Evolutionary conservation across 2,888 invertebrate species (phyloP).

Genomic region (Epicampocera succincta): DNA sequence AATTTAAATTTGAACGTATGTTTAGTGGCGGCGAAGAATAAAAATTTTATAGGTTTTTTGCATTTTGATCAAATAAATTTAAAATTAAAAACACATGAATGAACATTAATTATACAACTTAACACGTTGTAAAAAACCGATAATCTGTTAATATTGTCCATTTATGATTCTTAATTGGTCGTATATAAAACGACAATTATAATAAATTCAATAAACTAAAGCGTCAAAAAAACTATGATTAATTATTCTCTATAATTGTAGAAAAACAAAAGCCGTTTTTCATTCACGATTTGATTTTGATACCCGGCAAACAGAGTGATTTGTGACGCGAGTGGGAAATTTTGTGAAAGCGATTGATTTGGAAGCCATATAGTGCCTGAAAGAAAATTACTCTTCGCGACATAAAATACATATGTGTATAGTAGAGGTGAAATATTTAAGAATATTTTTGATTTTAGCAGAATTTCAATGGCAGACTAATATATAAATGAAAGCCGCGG

Average conservation of each 20-base stretch:
- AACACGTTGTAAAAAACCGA: slow-evolving; percentile 61
- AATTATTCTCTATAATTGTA: slow-evolving; percentile 31
- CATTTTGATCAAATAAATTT: slow-evolving; percentile 40
- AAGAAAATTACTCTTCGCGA: too few species aligned
- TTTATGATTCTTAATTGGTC: slow-evolving; percentile 69
- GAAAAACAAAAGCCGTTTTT: not conserved
- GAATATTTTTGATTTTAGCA: too few species aligned
- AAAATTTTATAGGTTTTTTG: slow-evolving; percentile 20
- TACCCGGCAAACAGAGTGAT: too few species aligned
- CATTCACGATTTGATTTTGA: too few species aligned
- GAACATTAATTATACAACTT: slow-evolving; percentile 66
- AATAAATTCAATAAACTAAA: slow-evolving; percentile 54
- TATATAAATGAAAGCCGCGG: too few species aligned
- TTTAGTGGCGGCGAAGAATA: not conserved
- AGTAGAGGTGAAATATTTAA: too few species aligned
- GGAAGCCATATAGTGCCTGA: too few species aligned
- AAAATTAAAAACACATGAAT: slow-evolving; percentile 51
- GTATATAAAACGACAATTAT: slow-evolving; percentile 66
- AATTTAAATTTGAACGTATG: not conserved
- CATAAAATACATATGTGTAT: too few species aligned
- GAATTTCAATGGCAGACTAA: too few species aligned
- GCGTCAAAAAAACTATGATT: slow-evolving; percentile 25
- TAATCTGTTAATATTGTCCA: slow-evolving; percentile 70
- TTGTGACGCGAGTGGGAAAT: too few species aligned
- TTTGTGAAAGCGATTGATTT: too few species aligned